Base-by-base conservation (phyloP, 23 tunicate species). In the Trididemnum miniatum region DNA sequence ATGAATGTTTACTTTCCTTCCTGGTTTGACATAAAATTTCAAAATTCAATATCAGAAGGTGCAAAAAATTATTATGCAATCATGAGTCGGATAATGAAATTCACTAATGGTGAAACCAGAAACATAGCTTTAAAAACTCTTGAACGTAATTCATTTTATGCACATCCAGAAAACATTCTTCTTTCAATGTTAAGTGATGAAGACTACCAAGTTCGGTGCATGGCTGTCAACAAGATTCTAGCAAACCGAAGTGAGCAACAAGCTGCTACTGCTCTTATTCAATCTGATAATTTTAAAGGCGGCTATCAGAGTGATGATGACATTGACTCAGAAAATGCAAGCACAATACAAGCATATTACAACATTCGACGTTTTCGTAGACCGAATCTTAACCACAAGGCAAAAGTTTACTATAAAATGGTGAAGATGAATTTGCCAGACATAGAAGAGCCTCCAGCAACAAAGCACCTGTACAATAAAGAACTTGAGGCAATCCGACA, bases 11-110 rank as follows among this genome's bases (percentile, higher is more conserved):
- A n/a, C n/a, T n/a, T n/a, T n/a, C n/a, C n/a, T n/a, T n/a, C n/a
- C n/a, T n/a, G n/a, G n/a, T n/a, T n/a, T n/a, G n/a, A 29, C 50
- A 71, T 71, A 71, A 71, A 71, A 20, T 7, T 71, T 34, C 5
- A 71, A 30, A 28, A 29, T 20, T 26, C 37, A n/a, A 29, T 71
- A 20, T 20, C 20, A 27, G 5, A 71, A 20, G 77, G 77, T 71
- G 37, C 77, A 29, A 71, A 24, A 29, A 71, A 71, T 71, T 71
- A 29, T 50, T 27, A 24, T 29, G 51, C 34, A 20, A 26, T 71
- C 34, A n/a, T 71, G 51, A 20, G 5, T 35, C 50, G 34, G 20
- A 31, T 29, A 71, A 30, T 20, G 51, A 32, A 29, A 71, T 71
- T 71, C 50, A 32, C 24, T 26, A 9, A 29, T 20, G 34, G 23